phyloP scores from a whole-genome alignment of 2,888 invertebrate genomes.

The Clistopyga incitator region DNA sequence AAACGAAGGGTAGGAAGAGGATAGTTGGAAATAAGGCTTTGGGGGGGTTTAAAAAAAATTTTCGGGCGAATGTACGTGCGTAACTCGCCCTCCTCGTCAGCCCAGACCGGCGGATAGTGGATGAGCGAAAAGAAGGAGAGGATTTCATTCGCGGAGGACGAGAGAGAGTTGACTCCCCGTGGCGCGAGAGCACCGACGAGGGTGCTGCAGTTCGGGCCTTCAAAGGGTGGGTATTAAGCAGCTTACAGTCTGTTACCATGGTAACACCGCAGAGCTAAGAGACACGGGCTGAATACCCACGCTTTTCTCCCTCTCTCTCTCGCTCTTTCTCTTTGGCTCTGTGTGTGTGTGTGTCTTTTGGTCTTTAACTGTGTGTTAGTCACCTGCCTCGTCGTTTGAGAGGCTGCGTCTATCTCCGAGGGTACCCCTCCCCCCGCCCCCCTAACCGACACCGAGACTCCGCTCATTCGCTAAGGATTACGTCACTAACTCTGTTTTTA shows the following conservation, averaged over 20 bases:
- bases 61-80: not conserved
- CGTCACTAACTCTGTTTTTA: constrained; percentile 79
- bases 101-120: constrained; percentile 6
- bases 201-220: constrained; percentile 60
- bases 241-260: constrained; percentile 83
- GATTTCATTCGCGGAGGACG: constrained; percentile 49
- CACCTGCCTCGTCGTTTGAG: not conserved
- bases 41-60: constrained; percentile 16
- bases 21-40: constrained; percentile 23
- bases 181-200: constrained; percentile 69
- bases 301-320: constrained; percentile 12
- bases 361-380: not conserved
- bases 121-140: constrained; percentile 53
- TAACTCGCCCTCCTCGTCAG: constrained; percentile 47
- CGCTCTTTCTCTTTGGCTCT: not conserved
- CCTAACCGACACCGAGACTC: constrained; percentile 62
- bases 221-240: constrained; percentile 80
- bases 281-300: constrained; percentile 74
- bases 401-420: constrained; percentile 1
- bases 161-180: constrained; percentile 73
- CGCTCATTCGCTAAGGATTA: constrained; percentile 73
- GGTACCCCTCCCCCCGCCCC: constrained; percentile 36
- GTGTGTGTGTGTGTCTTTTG: not conserved
- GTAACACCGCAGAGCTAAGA: constrained; percentile 82
- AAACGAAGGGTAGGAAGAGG: constrained; percentile 29